Evolutionary conservation across 2,797 vertebrate species (phyloP).

Genomic region (Clarias pachynema): DNA sequence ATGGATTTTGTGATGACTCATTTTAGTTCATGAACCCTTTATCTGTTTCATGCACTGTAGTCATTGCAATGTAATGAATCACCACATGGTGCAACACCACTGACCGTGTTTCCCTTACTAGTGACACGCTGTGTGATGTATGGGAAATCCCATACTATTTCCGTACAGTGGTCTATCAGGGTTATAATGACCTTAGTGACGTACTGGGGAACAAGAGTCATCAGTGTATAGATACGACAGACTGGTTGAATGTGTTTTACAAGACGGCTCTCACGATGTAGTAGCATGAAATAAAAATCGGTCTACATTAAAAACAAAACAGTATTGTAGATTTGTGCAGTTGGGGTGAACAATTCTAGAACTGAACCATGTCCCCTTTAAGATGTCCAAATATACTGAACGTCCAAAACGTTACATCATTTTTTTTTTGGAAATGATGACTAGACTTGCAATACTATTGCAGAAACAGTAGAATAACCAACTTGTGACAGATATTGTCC

Average conservation of each 20-base stretch:
- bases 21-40: conserved; percentile 10
- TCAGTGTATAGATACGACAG: background rate
- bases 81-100: conserved; percentile 31
- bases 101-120: conserved; percentile 35
- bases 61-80: conserved; percentile 54
- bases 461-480: background rate
- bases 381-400: background rate
- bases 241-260: too few species aligned
- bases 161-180: conserved; percentile 46
- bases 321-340: too few species aligned
- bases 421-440: background rate
- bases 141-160: conserved; percentile 73
- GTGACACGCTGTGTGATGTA: conserved; percentile 75
- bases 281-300: background rate
- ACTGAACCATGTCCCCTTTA: background rate
- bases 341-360: too few species aligned
- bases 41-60: conserved; percentile 34
- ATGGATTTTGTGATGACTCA: conserved; percentile 26
- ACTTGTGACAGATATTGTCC: background rate
- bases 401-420: background rate
- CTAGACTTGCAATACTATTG: background rate
- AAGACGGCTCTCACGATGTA: background rate
- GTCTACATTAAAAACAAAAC: too few species aligned
- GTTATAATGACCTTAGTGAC: conserved; percentile 41
- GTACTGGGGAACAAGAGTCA: conserved; percentile 19